phyloP scores from a whole-genome alignment of 2,113 vertebrate species.

The Ochotona princeps region DNA sequence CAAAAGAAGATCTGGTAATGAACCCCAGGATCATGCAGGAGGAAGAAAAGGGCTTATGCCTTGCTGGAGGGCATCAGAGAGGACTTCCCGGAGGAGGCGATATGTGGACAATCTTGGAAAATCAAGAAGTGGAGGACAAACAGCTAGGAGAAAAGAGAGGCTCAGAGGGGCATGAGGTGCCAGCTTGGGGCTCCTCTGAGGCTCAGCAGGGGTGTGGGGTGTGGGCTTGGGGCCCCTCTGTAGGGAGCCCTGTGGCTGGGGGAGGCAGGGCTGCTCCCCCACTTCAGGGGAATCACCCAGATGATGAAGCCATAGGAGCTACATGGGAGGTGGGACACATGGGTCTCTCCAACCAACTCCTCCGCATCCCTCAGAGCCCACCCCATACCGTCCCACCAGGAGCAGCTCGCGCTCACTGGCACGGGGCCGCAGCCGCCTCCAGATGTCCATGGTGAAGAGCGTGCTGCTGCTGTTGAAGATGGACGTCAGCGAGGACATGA shows the following conservation, averaged over 20 bases:
- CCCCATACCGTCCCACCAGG: constrained; percentile 90
- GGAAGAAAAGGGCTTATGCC: not conserved
- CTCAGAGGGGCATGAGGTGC: not conserved
- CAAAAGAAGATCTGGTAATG: too few species aligned
- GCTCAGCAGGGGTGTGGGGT: not conserved
- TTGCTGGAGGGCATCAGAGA: not conserved
- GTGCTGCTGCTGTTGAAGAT: constrained; percentile 95
- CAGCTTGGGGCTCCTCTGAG: not conserved
- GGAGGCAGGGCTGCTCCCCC: not conserved
- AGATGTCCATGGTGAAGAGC: constrained; percentile 95
- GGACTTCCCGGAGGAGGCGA: not conserved
- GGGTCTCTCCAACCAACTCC: not conserved
- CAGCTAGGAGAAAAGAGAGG: not conserved
- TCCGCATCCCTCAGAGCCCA: not conserved
- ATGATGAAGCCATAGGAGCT: not conserved
- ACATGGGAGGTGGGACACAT: accelerated
- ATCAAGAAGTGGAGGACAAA: not conserved
- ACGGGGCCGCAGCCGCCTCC: constrained; percentile 89
- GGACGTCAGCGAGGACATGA: constrained; percentile 95
- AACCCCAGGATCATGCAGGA: not conserved
- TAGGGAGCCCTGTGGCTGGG: not conserved
- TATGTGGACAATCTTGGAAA: not conserved
- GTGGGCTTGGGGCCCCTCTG: not conserved
- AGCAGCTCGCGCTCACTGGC: constrained; percentile 92
- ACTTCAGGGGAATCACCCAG: not conserved